phyloP scores from a whole-genome alignment of 2,888 invertebrate genomes.

The Perizoma flavofasciatum region DNA sequence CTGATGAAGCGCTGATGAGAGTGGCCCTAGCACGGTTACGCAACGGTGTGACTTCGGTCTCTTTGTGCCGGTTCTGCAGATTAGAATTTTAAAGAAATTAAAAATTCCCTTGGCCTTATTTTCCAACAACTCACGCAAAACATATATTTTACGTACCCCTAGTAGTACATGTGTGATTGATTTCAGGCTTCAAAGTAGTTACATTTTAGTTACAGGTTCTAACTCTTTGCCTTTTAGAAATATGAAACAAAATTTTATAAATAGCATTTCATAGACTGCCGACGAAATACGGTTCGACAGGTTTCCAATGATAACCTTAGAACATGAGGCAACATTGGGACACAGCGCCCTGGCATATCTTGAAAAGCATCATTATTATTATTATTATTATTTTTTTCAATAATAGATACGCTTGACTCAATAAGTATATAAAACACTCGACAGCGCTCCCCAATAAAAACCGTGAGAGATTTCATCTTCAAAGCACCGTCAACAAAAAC shows the following conservation, averaged over 20 bases:
- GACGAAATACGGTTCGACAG: no score
- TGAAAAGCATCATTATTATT: no score
- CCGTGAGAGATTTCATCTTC: constrained; percentile 39
- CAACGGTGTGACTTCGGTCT: constrained; percentile 15
- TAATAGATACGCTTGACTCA: neutral
- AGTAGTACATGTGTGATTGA: no score
- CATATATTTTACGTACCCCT: no score
- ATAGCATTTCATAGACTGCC: no score
- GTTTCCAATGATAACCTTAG: no score
- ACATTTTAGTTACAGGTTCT: no score
- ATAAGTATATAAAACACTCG: constrained; percentile 5
- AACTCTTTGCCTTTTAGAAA: no score
- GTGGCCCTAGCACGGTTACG: constrained; percentile 28
- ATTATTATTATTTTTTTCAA: neutral
- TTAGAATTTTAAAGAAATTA: neutral
- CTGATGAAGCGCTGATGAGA: constrained; percentile 43
- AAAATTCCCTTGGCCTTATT: neutral
- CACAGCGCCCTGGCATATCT: no score
- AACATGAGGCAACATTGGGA: no score
- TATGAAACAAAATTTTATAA: no score
- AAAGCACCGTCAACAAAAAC: constrained; percentile 38
- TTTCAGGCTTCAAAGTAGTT: no score
- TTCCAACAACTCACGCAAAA: neutral
- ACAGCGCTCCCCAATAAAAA: constrained; percentile 17
- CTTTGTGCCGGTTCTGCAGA: constrained; percentile 3